Percentiles rank a stretch among this genome's conserved stretches.
phyloP scores from a whole-genome alignment of 2,797 vertebrate genomes.

The Bradypodion pumilum region DNA sequence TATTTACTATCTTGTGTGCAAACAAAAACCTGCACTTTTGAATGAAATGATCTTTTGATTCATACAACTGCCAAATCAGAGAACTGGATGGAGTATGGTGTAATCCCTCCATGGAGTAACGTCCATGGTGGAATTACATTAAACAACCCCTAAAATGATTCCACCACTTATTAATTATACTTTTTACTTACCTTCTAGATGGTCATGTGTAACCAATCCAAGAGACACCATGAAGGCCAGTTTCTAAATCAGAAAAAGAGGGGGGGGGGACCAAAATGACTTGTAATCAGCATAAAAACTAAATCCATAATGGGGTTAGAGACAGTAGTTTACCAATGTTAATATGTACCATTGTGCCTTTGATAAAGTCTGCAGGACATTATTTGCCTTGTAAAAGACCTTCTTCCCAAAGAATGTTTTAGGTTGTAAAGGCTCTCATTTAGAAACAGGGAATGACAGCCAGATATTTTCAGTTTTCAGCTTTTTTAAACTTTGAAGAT shows the following conservation, averaged over 20 bases:
- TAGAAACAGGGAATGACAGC: no score
- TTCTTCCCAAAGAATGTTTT: no score
- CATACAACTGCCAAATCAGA: slow-evolving; percentile 9
- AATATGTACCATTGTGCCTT: neutral
- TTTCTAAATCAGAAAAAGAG: slow-evolving; percentile 83
- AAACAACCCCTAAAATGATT: no score
- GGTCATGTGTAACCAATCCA: slow-evolving; percentile 95
- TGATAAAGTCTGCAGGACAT: neutral
- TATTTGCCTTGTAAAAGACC: no score
- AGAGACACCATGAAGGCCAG: slow-evolving; percentile 99
- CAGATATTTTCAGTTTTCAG: no score
- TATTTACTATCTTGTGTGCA: no score
- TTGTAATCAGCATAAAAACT: slow-evolving; percentile 12
- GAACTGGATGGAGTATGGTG: no score
- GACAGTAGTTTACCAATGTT: no score
- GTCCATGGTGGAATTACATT: no score
- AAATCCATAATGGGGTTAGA: neutral
- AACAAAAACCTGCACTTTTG: neutral
- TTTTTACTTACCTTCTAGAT: slow-evolving; percentile 90
- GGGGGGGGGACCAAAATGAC: slow-evolving; percentile 43
- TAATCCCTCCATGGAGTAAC: neutral
- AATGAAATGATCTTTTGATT: neutral
- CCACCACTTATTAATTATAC: neutral
- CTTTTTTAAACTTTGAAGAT: no score
- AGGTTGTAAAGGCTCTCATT: no score